A percentile compares a stretch with the other conserved stretches of the same genome.
phyloP scores from a whole-genome alignment of 2,113 vertebrate species.

The Petromus typicus region DNA sequence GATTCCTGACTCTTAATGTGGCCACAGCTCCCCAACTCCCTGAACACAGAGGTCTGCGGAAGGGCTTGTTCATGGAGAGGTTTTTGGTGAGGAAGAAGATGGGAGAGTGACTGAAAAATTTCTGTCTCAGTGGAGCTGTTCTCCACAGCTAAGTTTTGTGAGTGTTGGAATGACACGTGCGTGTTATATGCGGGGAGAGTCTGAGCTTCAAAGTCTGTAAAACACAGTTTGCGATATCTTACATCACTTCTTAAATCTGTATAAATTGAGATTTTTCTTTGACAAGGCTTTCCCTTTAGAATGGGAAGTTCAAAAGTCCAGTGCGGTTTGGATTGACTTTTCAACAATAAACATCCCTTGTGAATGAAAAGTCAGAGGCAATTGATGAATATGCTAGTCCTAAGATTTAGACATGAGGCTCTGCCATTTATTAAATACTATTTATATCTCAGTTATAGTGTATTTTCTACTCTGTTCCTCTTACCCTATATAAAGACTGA shows the following conservation, averaged over 20 bases:
- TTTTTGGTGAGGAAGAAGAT: background rate
- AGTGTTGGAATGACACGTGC: slow-evolving; percentile 68
- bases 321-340: slow-evolving; percentile 33
- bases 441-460: background rate
- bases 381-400: slow-evolving; percentile 52
- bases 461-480: slow-evolving; percentile 36
- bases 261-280: slow-evolving; percentile 57
- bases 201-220: slow-evolving; percentile 64
- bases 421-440: slow-evolving; percentile 30
- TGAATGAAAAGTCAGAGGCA: slow-evolving; percentile 56
- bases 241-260: slow-evolving; percentile 63
- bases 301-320: slow-evolving; percentile 78
- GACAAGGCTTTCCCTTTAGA: slow-evolving; percentile 63
- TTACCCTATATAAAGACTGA: background rate
- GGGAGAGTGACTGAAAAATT: slow-evolving; percentile 31
- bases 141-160: slow-evolving; percentile 54
- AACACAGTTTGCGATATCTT: slow-evolving; percentile 46
- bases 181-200: background rate
- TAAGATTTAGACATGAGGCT: background rate
- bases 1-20: slow-evolving; percentile 33
- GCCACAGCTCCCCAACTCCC: background rate
- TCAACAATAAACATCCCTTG: slow-evolving; percentile 70
- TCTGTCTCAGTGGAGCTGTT: slow-evolving; percentile 47
- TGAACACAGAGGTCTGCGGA: slow-evolving; percentile 48
- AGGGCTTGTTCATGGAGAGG: background rate